Percentiles rank a stretch among this genome's conserved stretches.
These are phyloP conservation scores for Intellagama lesueurii DNA, from an alignment of 2,797 vertebrate species.

Conservation along the genomic window DNA sequence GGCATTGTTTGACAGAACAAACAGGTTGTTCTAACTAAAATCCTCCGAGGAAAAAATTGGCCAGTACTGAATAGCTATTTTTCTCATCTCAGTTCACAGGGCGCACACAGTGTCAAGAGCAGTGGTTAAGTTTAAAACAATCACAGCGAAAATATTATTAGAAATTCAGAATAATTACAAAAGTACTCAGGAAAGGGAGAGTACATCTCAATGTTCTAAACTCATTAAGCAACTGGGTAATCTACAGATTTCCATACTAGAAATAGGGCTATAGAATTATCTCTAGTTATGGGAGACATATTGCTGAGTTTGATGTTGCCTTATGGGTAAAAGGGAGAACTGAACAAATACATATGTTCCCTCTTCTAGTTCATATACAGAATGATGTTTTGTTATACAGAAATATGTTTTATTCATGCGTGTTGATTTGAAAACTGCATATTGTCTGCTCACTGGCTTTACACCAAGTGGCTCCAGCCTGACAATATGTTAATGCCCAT, in stretches of 20 bases:
- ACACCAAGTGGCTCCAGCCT: neutral
- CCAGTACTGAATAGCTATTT: neutral
- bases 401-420: neutral
- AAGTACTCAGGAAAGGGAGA: neutral
- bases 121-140: neutral
- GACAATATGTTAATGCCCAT: neutral
- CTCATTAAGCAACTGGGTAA: neutral
- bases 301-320: neutral
- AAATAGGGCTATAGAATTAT: neutral
- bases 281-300: neutral
- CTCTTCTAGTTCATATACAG: neutral
- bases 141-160: neutral
- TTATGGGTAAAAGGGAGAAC: neutral
- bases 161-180: neutral
- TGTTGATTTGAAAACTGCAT: neutral
- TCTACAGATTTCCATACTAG: neutral
- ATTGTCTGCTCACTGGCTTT: neutral
- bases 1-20: conserved; percentile 36
- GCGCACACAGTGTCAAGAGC: neutral
- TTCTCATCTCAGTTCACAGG: neutral
- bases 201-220: conserved; percentile 11
- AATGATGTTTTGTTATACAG: neutral
- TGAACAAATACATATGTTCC: neutral
- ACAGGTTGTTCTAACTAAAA: conserved; percentile 24
- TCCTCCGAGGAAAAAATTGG: conserved; percentile 18